Conservation (phyloP, 1,140 invertebrate species). For the Drosophila novamexicana region DNA sequence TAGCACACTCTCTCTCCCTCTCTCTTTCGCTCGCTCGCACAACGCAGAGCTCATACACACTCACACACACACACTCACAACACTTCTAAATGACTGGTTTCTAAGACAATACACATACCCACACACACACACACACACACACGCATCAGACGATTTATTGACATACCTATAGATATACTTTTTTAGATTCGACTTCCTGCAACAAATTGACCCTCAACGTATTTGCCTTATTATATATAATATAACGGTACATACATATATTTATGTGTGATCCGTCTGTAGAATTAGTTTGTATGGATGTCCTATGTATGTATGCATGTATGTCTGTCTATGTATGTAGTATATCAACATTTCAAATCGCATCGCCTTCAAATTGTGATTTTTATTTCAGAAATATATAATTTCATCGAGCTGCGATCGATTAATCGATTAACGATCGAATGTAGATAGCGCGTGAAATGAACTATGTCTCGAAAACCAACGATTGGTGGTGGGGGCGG, state of each 20-base stretch:
- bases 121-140: conserved; percentile 7
- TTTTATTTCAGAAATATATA: conserved; percentile 43
- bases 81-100: conserved; percentile 65
- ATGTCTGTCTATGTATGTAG: conserved; percentile 1
- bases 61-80: conserved; percentile 25
- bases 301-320: conserved; percentile 9
- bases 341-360: conserved; percentile 40
- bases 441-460: conserved; percentile 8
- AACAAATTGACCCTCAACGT: conserved; percentile 60
- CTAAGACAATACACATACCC: conserved; percentile 64
- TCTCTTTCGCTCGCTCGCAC: conserved; percentile 14
- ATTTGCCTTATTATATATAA: conserved; percentile 81
- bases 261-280: conserved; percentile 39
- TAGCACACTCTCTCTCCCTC: conserved; percentile 9
- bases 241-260: conserved; percentile 50
- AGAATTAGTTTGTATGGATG: conserved; percentile 37
- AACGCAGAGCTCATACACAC: conserved; percentile 14
- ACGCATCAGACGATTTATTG: conserved; percentile 9
- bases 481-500: neutral
- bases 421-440: neutral
- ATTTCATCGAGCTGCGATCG: conserved; percentile 21
- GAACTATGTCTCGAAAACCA: conserved; percentile 24
- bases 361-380: conserved; percentile 22
- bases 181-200: conserved; percentile 17
- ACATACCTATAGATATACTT: neutral